Evolutionary conservation across 2,797 vertebrate species (phyloP).

Genomic region (Lutjanus argentimaculatus): DNA sequence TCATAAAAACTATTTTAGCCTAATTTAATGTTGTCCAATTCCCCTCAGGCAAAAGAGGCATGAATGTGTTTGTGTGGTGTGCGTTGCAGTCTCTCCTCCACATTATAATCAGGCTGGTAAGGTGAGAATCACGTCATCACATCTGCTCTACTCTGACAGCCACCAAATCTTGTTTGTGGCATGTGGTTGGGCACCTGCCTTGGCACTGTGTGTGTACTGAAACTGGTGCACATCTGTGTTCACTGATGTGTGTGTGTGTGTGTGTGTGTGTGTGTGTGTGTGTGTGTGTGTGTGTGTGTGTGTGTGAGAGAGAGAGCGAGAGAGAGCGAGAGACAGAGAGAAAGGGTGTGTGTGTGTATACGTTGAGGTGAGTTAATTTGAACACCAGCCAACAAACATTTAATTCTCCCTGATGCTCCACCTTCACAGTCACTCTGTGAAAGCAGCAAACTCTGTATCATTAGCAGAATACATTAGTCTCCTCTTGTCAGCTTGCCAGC

Average conservation of each 20-base stretch:
- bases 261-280: constrained; percentile 9
- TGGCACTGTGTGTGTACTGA: constrained; percentile 23
- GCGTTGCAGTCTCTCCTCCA: constrained; percentile 6
- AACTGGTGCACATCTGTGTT: constrained; percentile 46
- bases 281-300: background rate
- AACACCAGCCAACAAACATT: constrained; percentile 73
- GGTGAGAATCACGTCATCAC: constrained; percentile 20
- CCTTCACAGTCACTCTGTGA: constrained; percentile 69
- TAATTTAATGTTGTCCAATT: constrained; percentile 9
- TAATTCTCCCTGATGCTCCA: constrained; percentile 69
- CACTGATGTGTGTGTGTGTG: background rate
- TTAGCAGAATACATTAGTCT: constrained; percentile 78
- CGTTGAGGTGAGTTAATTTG: constrained; percentile 62
- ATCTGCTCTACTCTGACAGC: constrained; percentile 38
- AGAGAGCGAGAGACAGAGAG: background rate
- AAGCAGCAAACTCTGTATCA: constrained; percentile 73
- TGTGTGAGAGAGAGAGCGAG: background rate
- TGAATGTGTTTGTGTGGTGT: background rate
- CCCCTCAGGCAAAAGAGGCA: background rate
- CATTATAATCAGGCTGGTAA: constrained; percentile 1
- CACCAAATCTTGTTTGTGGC: constrained; percentile 21
- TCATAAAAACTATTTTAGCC: too few relatives aligned
- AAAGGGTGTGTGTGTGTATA: constrained; percentile 10
- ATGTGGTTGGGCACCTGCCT: constrained; percentile 20
- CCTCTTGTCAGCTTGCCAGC: constrained; percentile 61